Conservation (phyloP, 2,888 invertebrate species). For the Pandemis heparana region DNA sequence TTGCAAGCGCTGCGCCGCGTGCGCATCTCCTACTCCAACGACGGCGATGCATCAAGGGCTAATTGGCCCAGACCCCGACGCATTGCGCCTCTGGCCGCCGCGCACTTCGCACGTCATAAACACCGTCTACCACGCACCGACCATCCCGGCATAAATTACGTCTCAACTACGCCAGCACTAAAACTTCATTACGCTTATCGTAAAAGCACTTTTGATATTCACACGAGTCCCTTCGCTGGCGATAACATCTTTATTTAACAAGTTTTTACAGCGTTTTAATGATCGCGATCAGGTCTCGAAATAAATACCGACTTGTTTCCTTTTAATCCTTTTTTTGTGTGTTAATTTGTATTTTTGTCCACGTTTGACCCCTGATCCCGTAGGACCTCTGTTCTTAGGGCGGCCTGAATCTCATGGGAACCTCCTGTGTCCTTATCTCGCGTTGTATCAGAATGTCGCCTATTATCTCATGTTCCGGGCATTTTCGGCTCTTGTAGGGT, state of each 20-base stretch:
- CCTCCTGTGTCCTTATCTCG: conserved; percentile 75
- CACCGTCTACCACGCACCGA: conserved; percentile 48
- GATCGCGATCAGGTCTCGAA: conserved; percentile 53
- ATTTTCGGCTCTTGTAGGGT: conserved; percentile 79
- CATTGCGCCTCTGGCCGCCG: conserved; percentile 59
- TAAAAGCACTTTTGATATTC: conserved; percentile 59
- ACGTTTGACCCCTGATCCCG: conserved; percentile 74
- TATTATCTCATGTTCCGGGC: conserved; percentile 80
- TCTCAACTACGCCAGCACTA: conserved; percentile 48
- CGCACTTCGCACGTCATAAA: conserved; percentile 63
- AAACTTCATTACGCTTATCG: conserved; percentile 48
- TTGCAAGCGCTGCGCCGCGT: conserved; percentile 45
- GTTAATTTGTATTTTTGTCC: conserved; percentile 61
- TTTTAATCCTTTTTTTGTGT: conserved; percentile 53
- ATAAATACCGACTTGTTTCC: conserved; percentile 41
- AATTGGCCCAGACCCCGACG: conserved; percentile 56
- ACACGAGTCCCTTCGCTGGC: conserved; percentile 52
- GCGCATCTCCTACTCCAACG: conserved; percentile 49
- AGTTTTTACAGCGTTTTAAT: conserved; percentile 57
- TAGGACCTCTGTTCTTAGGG: conserved; percentile 59
- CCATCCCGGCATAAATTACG: conserved; percentile 58
- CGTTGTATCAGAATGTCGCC: conserved; percentile 83
- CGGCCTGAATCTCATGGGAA: conserved; percentile 78
- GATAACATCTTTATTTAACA: conserved; percentile 57
- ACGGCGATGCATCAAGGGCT: conserved; percentile 56